Base-by-base conservation (phyloP, 2,113 vertebrate species). In the Antechinus flavipes region DNA sequence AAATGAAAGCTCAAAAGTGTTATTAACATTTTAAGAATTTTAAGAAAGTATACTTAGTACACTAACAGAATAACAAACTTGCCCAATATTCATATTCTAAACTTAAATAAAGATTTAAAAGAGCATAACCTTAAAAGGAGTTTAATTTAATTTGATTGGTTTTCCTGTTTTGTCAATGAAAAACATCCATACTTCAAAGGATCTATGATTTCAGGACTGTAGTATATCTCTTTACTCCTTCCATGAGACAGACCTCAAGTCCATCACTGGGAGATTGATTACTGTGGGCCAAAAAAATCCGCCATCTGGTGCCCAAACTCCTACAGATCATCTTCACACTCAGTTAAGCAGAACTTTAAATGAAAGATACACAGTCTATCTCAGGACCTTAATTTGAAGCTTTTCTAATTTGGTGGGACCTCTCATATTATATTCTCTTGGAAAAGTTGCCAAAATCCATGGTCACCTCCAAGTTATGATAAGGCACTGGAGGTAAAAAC, bases 41-140 rank as follows among this genome's bases (percentile, higher is more conserved):
- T 61, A 61, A 54, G 93, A 94, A 91, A 27, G 19, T 3, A 76
- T 95, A 90, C 91, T 56, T 58, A 93, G 94, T 56, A 94, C 90
- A 84, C 53, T 14, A 16, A 56, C 35, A 30, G 58, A 94, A 76
- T 0, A 94, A 68, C 25, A 68, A 91, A 92, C 61, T 0, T 42
- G 93, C 35, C 22, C 55, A 50, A 25, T 0, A 0, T 56, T 92
- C 90, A 91, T 53, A 61, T n/a, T 76, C 25, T 27, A 1, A 96
- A 94, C 61, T 58, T n/a, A 55, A 26, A 0, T n/a, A 55, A 26
- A 0, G 76, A 58, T 84, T 84, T n/a, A 84, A 10, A 84, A 84
- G 35, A 42, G 42, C 35, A 84, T 22, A 84, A 84, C n/a, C n/a
- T 84, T 42, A 42, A 22, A 84, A 19, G 16, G 35, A 76, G 16